These are phyloP conservation scores for Epinephelus fuscoguttatus DNA, from an alignment of 2,113 vertebrate genomes.

Conservation along the genomic window DNA sequence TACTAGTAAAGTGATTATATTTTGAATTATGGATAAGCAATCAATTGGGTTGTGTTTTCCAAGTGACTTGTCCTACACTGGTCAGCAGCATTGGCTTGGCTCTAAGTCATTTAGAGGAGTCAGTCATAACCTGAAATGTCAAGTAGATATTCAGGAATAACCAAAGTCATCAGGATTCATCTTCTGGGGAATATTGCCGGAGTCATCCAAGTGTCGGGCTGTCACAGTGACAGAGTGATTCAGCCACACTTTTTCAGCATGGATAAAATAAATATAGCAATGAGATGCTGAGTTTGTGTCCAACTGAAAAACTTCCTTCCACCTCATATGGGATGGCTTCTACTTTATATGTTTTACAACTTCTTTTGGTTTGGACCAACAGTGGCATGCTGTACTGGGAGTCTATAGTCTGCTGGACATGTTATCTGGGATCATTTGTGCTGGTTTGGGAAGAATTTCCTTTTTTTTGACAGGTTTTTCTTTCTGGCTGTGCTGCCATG, in stretches of 20 bases:
- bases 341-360: background rate
- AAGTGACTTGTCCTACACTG: background rate
- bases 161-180: too few species aligned
- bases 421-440: slow-evolving; percentile 4
- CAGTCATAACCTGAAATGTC: background rate
- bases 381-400: slow-evolving; percentile 9
- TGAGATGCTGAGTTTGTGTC: too few species aligned
- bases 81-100: background rate
- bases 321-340: background rate
- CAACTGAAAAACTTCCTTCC: background rate
- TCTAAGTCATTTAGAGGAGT: background rate
- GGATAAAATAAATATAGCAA: too few species aligned
- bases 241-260: too few species aligned
- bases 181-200: background rate
- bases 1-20: background rate
- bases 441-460: background rate
- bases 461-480: background rate
- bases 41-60: background rate
- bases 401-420: background rate
- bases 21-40: background rate
- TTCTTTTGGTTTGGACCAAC: background rate
- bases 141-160: background rate
- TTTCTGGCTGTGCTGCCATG: background rate
- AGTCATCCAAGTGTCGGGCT: background rate
- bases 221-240: too few species aligned